Conservation (phyloP, 2,888 invertebrate species). For the Lycophotia porphyrea region DNA sequence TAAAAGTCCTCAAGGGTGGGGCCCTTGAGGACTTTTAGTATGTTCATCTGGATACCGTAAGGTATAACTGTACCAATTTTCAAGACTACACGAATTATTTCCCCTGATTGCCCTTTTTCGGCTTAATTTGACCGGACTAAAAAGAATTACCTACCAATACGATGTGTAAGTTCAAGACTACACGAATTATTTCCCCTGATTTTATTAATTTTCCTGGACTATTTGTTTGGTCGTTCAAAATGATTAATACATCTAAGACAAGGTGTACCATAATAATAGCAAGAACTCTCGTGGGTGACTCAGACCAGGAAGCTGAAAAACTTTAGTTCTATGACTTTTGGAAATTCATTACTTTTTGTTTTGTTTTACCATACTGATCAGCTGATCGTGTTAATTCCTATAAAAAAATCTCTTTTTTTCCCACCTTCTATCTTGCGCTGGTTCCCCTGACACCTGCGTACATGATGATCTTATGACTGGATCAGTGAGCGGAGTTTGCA, state of each 20-base stretch:
- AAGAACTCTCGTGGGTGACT: background rate
- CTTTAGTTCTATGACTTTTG: background rate
- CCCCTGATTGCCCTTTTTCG: too few species aligned
- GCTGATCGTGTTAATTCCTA: background rate
- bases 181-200: too few species aligned
- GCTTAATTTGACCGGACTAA: too few species aligned
- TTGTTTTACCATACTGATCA: background rate
- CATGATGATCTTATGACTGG: background rate
- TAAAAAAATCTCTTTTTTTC: background rate
- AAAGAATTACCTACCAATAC: too few species aligned
- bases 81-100: too few species aligned
- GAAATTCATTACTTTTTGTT: background rate
- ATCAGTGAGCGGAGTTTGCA: background rate
- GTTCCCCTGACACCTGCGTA: background rate
- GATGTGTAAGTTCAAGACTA: too few species aligned
- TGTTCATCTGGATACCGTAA: too few species aligned
- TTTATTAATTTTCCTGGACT: too few species aligned
- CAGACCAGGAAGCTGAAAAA: background rate
- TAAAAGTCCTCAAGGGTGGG: too few species aligned
- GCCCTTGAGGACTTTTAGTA: too few species aligned
- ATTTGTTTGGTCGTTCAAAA: background rate
- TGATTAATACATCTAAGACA: background rate
- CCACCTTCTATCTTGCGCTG: background rate
- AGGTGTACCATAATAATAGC: background rate
- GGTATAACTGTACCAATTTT: too few species aligned